Conservation (phyloP, 2,888 invertebrate genomes). For the Mythimna ferrago region DNA sequence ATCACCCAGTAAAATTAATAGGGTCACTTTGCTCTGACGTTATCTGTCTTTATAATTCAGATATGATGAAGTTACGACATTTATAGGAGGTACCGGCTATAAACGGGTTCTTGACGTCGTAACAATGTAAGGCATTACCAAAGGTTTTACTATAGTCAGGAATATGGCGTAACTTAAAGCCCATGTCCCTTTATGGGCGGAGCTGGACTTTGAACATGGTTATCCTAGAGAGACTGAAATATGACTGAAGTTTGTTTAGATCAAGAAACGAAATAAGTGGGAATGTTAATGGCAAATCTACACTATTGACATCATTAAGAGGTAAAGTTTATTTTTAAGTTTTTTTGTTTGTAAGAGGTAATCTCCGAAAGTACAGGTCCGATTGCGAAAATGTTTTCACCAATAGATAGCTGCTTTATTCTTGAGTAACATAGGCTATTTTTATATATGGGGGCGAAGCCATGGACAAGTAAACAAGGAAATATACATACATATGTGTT, state of each 20-base stretch:
- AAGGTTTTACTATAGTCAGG: slow-evolving; percentile 23
- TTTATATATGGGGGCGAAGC: no score
- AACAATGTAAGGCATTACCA: slow-evolving; percentile 20
- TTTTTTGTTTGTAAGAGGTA: no score
- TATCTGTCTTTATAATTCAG: slow-evolving; percentile 52
- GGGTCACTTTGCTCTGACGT: slow-evolving; percentile 40
- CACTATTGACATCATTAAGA: no score
- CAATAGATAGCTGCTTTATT: no score
- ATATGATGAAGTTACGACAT: slow-evolving; percentile 48
- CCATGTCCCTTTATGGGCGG: background rate
- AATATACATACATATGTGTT: no score
- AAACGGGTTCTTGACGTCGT: slow-evolving; percentile 33
- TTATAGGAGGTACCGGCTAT: slow-evolving; percentile 32
- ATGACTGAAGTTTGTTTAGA: background rate
- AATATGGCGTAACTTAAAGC: slow-evolving; percentile 21
- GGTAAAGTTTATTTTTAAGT: no score
- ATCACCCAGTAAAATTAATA: slow-evolving; percentile 51
- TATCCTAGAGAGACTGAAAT: background rate
- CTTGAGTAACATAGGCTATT: no score
- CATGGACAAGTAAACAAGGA: no score
- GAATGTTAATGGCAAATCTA: background rate
- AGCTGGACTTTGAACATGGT: background rate
- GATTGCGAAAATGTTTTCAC: no score
- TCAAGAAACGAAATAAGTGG: background rate
- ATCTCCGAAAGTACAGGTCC: no score